These are phyloP conservation scores for Hydriomena furcata DNA, from an alignment of 2,888 invertebrate genomes.

Conservation along the genomic window DNA sequence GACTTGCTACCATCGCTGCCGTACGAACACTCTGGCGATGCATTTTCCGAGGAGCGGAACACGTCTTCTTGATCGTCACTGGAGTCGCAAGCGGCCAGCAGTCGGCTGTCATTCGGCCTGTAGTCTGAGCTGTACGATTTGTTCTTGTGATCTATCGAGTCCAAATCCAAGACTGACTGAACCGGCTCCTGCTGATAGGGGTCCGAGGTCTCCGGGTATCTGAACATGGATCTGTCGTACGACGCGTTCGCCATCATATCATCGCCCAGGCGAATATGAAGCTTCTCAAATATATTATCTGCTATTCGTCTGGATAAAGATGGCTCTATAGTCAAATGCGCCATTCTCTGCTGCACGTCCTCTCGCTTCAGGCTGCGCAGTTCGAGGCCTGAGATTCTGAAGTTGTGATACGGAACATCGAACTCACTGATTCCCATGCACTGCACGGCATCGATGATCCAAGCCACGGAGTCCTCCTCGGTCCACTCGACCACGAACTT, in stretches of 20 bases:
- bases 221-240: conserved; percentile 48
- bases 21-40: conserved; percentile 68
- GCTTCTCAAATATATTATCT: conserved; percentile 63
- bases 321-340: conserved; percentile 60
- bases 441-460: conserved; percentile 73
- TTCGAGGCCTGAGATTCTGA: conserved; percentile 65
- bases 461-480: conserved; percentile 82
- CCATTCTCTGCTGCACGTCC: conserved; percentile 63
- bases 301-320: conserved; percentile 57
- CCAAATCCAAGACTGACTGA: conserved; percentile 68
- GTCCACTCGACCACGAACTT: conserved; percentile 82
- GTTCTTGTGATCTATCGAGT: conserved; percentile 63
- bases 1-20: conserved; percentile 75
- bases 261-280: conserved; percentile 63
- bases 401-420: conserved; percentile 72
- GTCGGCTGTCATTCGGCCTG: conserved; percentile 60
- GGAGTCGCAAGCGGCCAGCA: conserved; percentile 61
- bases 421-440: conserved; percentile 65
- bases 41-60: conserved; percentile 64
- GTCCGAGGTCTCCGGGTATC: conserved; percentile 64
- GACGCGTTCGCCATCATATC: conserved; percentile 47
- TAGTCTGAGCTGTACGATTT: conserved; percentile 62
- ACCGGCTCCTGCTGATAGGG: conserved; percentile 49
- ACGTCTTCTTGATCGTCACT: conserved; percentile 73
- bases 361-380: conserved; percentile 65